These are phyloP conservation scores for Ambastaia sidthimunki DNA, from an alignment of 2,797 vertebrate species.

Conservation along the genomic window DNA sequence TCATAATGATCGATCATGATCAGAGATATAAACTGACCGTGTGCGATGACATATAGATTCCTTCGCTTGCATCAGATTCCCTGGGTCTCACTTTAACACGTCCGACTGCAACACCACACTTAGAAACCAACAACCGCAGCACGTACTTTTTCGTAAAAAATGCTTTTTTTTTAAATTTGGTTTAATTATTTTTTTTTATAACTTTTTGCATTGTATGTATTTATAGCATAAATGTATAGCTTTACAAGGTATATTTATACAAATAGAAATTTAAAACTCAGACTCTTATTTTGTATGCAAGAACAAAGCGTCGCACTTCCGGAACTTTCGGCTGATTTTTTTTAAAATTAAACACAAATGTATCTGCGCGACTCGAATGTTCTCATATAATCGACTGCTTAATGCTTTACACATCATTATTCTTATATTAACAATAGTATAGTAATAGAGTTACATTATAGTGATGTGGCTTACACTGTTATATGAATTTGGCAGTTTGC, in stretches of 20 bases:
- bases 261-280: not conserved
- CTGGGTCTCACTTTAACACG: slow-evolving; percentile 43
- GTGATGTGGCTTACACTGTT: not conserved
- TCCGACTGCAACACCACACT: slow-evolving; percentile 52
- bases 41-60: slow-evolving; percentile 19
- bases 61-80: slow-evolving; percentile 73
- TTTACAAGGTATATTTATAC: too few species aligned
- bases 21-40: slow-evolving; percentile 54
- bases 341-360: not conserved
- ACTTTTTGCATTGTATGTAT: not conserved
- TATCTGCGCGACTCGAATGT: not conserved
- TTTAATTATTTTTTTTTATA: not conserved
- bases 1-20: not conserved
- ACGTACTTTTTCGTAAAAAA: too few species aligned
- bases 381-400: not conserved
- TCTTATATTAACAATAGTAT: not conserved
- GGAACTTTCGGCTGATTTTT: not conserved
- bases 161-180: not conserved
- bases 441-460: not conserved
- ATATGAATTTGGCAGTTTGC: not conserved
- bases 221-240: too few species aligned
- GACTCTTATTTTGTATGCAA: slow-evolving; percentile 9
- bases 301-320: not conserved
- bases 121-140: too few species aligned
- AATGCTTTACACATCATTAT: not conserved